These are phyloP conservation scores for Sipunculus nudus DNA, from an alignment of 2,888 invertebrate genomes.

Conservation along the genomic window DNA sequence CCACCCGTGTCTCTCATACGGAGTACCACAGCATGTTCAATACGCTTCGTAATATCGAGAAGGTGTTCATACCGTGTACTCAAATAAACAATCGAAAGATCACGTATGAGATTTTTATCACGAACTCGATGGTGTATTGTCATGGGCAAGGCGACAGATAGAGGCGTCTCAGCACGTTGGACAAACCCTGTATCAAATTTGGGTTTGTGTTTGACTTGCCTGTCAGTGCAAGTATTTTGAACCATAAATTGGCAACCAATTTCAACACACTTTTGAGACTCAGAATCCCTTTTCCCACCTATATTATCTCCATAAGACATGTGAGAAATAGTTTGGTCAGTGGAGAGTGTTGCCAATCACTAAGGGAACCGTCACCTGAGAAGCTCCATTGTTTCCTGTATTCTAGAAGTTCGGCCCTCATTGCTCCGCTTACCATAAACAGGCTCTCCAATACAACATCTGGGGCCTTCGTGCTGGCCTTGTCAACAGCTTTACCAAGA, in stretches of 20 bases:
- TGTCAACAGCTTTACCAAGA: too few species aligned
- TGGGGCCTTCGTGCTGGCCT: too few species aligned
- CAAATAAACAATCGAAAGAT: constrained; percentile 16
- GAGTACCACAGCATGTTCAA: constrained; percentile 20
- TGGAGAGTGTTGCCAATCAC: too few species aligned
- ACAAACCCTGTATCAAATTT: constrained; percentile 13
- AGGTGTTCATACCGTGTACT: constrained; percentile 6
- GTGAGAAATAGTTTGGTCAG: too few species aligned
- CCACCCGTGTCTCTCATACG: constrained; percentile 13
- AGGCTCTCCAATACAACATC: too few species aligned
- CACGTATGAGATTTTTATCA: constrained; percentile 6
- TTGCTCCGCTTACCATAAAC: too few species aligned
- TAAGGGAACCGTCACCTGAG: too few species aligned
- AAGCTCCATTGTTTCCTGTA: too few species aligned
- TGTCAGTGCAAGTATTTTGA: constrained; percentile 18
- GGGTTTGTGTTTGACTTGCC: constrained; percentile 23
- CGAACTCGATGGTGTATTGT: constrained; percentile 9
- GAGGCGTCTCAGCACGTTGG: constrained; percentile 17
- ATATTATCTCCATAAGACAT: too few species aligned
- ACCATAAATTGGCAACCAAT: constrained; percentile 21
- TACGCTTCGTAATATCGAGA: constrained; percentile 16
- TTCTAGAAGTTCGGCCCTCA: too few species aligned
- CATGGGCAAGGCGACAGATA: constrained; percentile 8
- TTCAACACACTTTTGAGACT: too few species aligned
- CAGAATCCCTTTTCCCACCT: too few species aligned